A percentile compares a stretch with the other conserved stretches of the same genome.
phyloP scores from a whole-genome alignment of 1,140 invertebrate species.

The Apis florea region DNA sequence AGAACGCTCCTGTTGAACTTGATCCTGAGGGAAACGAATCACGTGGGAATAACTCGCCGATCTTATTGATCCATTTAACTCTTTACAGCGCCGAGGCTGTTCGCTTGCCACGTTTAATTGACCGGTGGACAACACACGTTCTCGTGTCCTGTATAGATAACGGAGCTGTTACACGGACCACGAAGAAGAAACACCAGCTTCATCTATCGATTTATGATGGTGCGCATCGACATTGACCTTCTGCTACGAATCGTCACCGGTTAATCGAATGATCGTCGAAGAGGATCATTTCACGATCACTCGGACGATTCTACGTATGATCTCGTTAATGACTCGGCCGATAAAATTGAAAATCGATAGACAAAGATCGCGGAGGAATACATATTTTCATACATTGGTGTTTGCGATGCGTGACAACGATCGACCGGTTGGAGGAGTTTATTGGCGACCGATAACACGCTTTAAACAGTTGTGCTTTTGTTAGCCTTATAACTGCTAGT shows the following conservation, averaged over 20 bases:
- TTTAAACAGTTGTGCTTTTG: not conserved
- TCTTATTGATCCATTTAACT: slow-evolving; percentile 4
- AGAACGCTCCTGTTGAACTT: slow-evolving; percentile 24
- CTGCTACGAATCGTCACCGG: slow-evolving; percentile 7
- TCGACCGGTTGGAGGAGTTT: not conserved
- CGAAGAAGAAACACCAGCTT: slow-evolving; percentile 24
- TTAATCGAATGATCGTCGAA: not conserved
- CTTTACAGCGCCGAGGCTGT: not conserved
- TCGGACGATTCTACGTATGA: not conserved
- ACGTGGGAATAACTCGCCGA: slow-evolving; percentile 10
- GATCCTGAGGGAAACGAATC: slow-evolving; percentile 7
- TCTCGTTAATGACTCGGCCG: too few relatives aligned
- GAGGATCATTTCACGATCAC: too few relatives aligned
- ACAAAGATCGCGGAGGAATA: too few relatives aligned
- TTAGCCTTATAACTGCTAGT: not conserved
- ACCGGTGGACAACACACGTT: slow-evolving; percentile 1
- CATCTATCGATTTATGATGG: slow-evolving; percentile 57
- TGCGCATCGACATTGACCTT: slow-evolving; percentile 49
- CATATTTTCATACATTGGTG: not conserved
- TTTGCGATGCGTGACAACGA: not conserved
- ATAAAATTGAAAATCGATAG: too few relatives aligned
- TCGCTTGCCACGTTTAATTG: slow-evolving; percentile 25
- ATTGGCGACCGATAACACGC: not conserved
- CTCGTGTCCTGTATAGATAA: too few relatives aligned
- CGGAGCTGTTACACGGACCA: not conserved